phyloP scores from a whole-genome alignment of 2,888 invertebrate genomes.

The Perdita meconis region DNA sequence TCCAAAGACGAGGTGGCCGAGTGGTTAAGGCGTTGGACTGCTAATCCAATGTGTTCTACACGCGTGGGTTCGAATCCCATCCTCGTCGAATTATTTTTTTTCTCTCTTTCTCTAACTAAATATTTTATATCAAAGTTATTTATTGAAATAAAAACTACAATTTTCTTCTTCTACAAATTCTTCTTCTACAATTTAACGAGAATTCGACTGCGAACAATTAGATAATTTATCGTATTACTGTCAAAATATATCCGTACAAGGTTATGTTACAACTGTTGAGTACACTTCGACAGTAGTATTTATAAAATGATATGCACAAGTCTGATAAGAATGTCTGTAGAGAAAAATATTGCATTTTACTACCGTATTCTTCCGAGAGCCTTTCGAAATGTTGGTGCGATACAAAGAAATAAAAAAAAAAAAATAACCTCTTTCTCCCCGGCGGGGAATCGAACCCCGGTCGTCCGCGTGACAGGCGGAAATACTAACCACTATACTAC shows the following conservation, averaged over 20 bases:
- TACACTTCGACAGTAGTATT: not conserved
- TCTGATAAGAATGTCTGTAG: not conserved
- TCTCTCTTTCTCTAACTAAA: not conserved
- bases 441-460: conserved; percentile 60
- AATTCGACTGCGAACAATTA: no score
- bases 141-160: not conserved
- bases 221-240: no score
- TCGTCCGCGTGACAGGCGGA: conserved; percentile 52
- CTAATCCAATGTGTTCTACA: conserved; percentile 85
- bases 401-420: not conserved
- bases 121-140: not conserved
- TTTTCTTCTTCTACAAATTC: not conserved
- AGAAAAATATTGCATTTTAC: no score
- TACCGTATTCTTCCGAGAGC: not conserved
- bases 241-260: no score
- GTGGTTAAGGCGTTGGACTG: conserved; percentile 85
- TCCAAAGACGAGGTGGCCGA: conserved; percentile 83
- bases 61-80: conserved; percentile 85
- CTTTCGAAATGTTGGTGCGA: not conserved
- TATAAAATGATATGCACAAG: not conserved
- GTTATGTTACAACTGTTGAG: not conserved
- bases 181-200: not conserved
- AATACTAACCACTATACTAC: conserved; percentile 59
- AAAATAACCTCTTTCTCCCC: conserved; percentile 37
- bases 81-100: conserved; percentile 78